Conservation (phyloP, 2,113 vertebrate species). For the Dinomys branickii region DNA sequence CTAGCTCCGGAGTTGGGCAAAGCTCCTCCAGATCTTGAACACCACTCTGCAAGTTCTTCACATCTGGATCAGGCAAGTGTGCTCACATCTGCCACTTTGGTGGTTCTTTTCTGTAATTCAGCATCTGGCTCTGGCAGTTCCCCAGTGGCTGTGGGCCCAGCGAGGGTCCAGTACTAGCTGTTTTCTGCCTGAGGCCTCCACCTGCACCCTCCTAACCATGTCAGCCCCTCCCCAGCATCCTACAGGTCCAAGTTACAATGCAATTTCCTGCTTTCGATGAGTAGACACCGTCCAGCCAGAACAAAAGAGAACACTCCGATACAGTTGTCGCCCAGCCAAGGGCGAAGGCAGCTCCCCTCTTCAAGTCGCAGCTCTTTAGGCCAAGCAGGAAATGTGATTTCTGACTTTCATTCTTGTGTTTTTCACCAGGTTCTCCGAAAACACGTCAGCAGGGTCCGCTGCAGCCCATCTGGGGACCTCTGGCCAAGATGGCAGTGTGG, state of each 20-base stretch:
- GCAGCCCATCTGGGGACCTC: neutral
- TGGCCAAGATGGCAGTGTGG: neutral
- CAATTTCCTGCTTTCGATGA: slow-evolving; percentile 67
- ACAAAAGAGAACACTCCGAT: slow-evolving; percentile 68
- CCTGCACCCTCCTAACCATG: slow-evolving; percentile 45
- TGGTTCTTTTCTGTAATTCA: neutral
- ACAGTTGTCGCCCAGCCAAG: slow-evolving; percentile 14
- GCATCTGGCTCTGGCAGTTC: slow-evolving; percentile 16
- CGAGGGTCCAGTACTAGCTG: slow-evolving; percentile 39
- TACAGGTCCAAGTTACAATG: slow-evolving; percentile 75
- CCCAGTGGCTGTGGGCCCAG: neutral
- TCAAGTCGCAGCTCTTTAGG: slow-evolving; percentile 45
- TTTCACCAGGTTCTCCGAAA: slow-evolving; percentile 50
- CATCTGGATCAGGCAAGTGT: slow-evolving; percentile 57
- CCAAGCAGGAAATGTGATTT: slow-evolving; percentile 72
- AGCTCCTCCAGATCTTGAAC: neutral
- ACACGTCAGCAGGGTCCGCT: neutral
- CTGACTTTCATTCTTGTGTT: slow-evolving; percentile 53
- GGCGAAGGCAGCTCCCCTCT: slow-evolving; percentile 46
- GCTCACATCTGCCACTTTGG: neutral
- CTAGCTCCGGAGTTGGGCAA: neutral
- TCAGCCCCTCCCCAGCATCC: slow-evolving; percentile 55
- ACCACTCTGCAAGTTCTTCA: neutral
- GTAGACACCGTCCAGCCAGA: slow-evolving; percentile 66
- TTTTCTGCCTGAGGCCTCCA: slow-evolving; percentile 29